These are phyloP conservation scores for Atherinosoma microstoma DNA, from an alignment of 2,797 vertebrate genomes.

Conservation along the genomic window DNA sequence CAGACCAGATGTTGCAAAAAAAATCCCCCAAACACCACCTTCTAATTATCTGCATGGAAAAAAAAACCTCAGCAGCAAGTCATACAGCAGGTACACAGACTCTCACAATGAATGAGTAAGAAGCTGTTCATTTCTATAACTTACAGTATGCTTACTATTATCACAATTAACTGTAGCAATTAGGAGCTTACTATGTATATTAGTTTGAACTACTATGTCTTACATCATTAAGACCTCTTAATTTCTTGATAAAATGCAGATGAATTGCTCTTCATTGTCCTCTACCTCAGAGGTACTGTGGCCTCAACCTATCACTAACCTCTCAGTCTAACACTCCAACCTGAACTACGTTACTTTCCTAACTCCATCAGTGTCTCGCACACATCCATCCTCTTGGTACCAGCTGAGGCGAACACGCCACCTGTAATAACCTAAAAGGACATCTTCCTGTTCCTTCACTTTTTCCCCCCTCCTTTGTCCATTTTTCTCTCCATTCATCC, in stretches of 20 bases:
- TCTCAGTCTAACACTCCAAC: conserved; percentile 35
- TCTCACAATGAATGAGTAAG: neutral
- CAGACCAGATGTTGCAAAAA: conserved; percentile 18
- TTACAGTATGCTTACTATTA: neutral
- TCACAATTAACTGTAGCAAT: neutral
- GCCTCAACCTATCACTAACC: neutral
- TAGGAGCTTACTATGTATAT: neutral
- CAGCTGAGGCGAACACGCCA: conserved; percentile 71
- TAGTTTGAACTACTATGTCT: neutral
- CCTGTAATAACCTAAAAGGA: conserved; percentile 79
- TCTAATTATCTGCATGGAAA: neutral
- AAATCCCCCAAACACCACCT: neutral
- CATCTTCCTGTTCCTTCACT: conserved; percentile 68
- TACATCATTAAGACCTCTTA: neutral
- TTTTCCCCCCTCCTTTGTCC: conserved; percentile 58
- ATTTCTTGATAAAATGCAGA: neutral
- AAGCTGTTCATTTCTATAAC: neutral
- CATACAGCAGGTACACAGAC: neutral
- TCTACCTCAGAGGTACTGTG: neutral
- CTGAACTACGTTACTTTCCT: conserved; percentile 30
- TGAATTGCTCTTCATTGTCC: neutral
- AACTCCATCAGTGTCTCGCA: conserved; percentile 42
- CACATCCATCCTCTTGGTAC: conserved; percentile 37
- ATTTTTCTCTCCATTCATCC: conserved; percentile 76
- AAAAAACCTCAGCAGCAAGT: neutral